Base-by-base conservation (phyloP, 2,888 invertebrate species). In the Electrophaes corylata region DNA sequence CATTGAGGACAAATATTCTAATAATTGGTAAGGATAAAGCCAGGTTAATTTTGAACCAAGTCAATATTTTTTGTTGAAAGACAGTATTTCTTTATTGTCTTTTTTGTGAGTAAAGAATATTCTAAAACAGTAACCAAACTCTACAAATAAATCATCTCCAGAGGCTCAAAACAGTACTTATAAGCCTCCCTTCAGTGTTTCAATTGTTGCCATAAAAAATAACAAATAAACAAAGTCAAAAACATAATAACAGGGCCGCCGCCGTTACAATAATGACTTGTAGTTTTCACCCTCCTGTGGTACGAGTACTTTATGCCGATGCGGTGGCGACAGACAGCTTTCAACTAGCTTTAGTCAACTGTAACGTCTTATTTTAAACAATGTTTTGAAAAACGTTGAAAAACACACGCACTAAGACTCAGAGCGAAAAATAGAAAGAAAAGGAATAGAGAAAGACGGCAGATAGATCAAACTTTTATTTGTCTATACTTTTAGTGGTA, bases 211-310 rank as follows among this genome's bases (percentile, higher is more conserved):
- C 58, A 65, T 67, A 67, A 67, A 67, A 64, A 67, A 67, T 60
- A 63, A 63, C 60, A 57, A 65, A 63, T 60, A 63, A 65, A 65
- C 60, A 61, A 57, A 62, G 58, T 57, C 52, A 50, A 46, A 59
- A 53, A 45, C 62, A 50, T 40, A 56, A 51, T 53, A 53, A 52
- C 47, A 45, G 48, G 12, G 50, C n/a, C n/a, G 29, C 44, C 58
- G 57, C 57, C 55, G 41, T 41, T 41, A 66, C 62, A 54, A 46
- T 64, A 64, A 81, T 86, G 86, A 86, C 86, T 84, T 64, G 84
- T 80, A 75, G 76, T 78, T 84, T 80, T 75, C 76, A 72, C 85
- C 85, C 84, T 65, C 76, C 40, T 31, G 65, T 64, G 62, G 66
- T 50, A 78, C 76, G 70, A 78, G 81, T 81, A n/a, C n/a, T 23